Conservation (phyloP, 2,113 vertebrate genomes). For the Labrus mixtus region DNA sequence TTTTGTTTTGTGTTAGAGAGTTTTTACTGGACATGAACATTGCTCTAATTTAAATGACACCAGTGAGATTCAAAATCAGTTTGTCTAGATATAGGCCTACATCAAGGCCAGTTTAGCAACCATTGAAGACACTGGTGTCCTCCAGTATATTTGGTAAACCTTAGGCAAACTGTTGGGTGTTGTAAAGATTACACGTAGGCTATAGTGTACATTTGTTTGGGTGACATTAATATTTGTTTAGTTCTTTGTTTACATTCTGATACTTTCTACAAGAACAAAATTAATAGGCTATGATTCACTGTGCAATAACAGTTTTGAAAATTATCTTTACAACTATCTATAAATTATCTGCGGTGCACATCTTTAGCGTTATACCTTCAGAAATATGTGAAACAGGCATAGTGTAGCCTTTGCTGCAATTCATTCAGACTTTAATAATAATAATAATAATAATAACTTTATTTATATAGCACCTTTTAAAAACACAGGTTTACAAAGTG, state of each 20-base stretch:
- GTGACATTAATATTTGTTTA: background rate
- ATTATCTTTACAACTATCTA: no score
- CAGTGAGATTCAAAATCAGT: background rate
- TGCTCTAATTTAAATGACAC: no score
- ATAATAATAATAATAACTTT: no score
- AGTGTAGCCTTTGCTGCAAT: no score
- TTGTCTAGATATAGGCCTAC: background rate
- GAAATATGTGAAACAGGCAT: no score
- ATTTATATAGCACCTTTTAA: no score
- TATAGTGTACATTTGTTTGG: background rate
- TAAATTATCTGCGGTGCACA: no score
- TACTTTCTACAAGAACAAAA: no score
- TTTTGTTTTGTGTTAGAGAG: background rate
- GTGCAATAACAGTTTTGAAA: no score
- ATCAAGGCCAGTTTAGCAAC: background rate
- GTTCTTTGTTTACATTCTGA: background rate
- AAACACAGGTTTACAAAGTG: no score
- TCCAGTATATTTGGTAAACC: background rate
- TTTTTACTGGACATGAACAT: background rate
- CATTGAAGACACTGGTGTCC: background rate
- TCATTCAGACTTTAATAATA: slow-evolving; percentile 24
- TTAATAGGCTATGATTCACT: no score
- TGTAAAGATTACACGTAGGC: background rate
- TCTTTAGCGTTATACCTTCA: no score
- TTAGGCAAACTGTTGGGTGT: background rate